Base-by-base conservation (phyloP, 2,888 invertebrate species). In the Platycheirus rosarum region DNA sequence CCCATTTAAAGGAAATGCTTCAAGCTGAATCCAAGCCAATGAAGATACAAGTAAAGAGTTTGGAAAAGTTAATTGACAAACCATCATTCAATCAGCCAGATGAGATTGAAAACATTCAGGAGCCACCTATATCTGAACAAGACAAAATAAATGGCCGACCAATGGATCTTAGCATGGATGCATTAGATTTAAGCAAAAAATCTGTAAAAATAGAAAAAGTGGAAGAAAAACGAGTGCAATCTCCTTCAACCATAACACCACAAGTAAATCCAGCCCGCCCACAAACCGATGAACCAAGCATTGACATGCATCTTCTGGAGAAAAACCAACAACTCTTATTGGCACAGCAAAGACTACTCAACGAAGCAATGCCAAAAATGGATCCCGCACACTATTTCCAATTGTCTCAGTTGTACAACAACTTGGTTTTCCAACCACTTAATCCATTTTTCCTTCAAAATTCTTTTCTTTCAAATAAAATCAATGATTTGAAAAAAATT, bases 131-230 rank as follows among this genome's bases (percentile, higher is more conserved):
- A 77, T 87, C 90, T 16, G 91, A 91, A 48, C 85, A 88, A 55
- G 90, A 90, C 16, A 85, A 89, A 9, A 91, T 92, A 16, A 88
- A 86, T 4, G 88, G 85, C 63, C 88, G 80, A 23, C 95, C 95
- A 0, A 92, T 96, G 66, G 95, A 96, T 89, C 91, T 95, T 23
- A 94, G 94, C 68, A 95, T 94, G 90, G 95, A 95, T 89, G 96
- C 95, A 3, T 91, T 97, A 49, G 97, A 97, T 91, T 92, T 97
- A 84, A 96, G 96, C 88, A 95, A 95, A 88, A 96, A 96, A 90
- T 93, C 93, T 0, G 73, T 85, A 2, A 85, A 84, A 57, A 13
- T 14, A 0, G 57, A 86, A 1, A 87, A 87, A 74, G 4, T 68
- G 1, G 29, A 85, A 1, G 87, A 88, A 60, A 75, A 78, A n/a